These are phyloP conservation scores for Sarcophaga subvicina DNA, from an alignment of 2,888 invertebrate species.

Conservation along the genomic window DNA sequence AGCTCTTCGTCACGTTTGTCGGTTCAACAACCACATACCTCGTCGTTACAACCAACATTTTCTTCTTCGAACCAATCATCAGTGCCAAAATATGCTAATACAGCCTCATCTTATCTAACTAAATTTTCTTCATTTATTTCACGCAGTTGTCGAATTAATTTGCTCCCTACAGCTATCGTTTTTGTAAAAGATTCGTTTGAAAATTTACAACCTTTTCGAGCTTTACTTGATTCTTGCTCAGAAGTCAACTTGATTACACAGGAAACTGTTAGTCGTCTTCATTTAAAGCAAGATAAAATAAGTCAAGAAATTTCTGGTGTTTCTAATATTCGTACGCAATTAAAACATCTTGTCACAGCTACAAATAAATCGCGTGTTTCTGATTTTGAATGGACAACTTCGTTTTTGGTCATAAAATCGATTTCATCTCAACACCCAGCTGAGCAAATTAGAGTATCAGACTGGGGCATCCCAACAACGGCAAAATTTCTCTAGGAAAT, in stretches of 20 bases:
- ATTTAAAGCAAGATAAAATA: background rate
- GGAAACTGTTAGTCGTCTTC: conserved; percentile 33
- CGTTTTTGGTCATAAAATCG: conserved; percentile 51
- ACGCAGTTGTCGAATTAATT: conserved; percentile 1
- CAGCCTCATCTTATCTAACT: background rate
- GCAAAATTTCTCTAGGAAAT: conserved; percentile 46
- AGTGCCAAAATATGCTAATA: background rate
- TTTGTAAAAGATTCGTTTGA: conserved; percentile 40
- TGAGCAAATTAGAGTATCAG: conserved; percentile 18
- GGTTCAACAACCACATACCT: too few relatives aligned
- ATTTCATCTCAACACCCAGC: conserved; percentile 52
- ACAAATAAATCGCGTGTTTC: conserved; percentile 15
- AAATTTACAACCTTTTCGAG: conserved; percentile 40
- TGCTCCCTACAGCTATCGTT: conserved; percentile 28
- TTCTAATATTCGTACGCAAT: conserved; percentile 27
- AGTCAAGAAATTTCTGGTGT: conserved; percentile 33
- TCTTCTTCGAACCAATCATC: conserved; percentile 7
- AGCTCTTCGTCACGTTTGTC: background rate
- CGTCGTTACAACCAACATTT: background rate
- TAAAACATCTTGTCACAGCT: conserved; percentile 20
- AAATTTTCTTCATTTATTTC: conserved; percentile 1
- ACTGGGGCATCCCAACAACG: conserved; percentile 48
- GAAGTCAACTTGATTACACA: conserved; percentile 49
- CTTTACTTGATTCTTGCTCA: conserved; percentile 48
- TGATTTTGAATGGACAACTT: conserved; percentile 36